Base-by-base conservation (phyloP, 1,140 invertebrate genomes). In the Bombus superbus region DNA sequence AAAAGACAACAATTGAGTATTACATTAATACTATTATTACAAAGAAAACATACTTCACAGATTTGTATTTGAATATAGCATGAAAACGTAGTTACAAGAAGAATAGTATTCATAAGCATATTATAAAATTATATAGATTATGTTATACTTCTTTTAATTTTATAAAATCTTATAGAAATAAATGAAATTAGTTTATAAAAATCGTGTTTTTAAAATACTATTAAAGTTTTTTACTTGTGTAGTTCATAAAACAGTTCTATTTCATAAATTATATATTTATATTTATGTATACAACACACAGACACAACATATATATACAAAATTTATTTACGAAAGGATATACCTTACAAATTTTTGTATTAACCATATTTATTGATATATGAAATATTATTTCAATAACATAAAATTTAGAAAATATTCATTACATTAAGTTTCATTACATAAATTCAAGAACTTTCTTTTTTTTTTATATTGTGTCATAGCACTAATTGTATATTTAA, bases 241-340 rank as follows among this genome's bases (percentile, higher is more conserved):
- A 73, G 9, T 28, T 15, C n/a, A 47, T 47, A 32, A n/a, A 75
- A 53, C 44, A 75, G 40, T 76, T 38, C 28, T 22, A 18, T 40
- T 40, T n/a, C 28, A 59, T 35, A 76, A 76, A 62, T 76, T 62
- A 77, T 59, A 38, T 59, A 59, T 77, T 13, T 77, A 59, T 62
- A 77, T 76, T 62, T 62, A n/a, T 59, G 32, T 57, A 57, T 64
- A 15, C 13, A 64, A 62, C 28, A 62, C 28, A 59, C 6, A 53
- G 18, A 62, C 57, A 59, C 53, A 62, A 3, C 6, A 59, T 40
- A 76, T 66, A 32, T 57, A 76, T 62, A 76, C 35, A 76, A 76
- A 76, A 76, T 76, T 59, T 62, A 62, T 76, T 76, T 76, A 76
- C 38, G 32, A 59, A 57, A 76, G 25, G 11, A 4, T 62, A 59